These are phyloP conservation scores for Drosophila dunni DNA, from an alignment of 1,140 invertebrate genomes.

Conservation along the genomic window DNA sequence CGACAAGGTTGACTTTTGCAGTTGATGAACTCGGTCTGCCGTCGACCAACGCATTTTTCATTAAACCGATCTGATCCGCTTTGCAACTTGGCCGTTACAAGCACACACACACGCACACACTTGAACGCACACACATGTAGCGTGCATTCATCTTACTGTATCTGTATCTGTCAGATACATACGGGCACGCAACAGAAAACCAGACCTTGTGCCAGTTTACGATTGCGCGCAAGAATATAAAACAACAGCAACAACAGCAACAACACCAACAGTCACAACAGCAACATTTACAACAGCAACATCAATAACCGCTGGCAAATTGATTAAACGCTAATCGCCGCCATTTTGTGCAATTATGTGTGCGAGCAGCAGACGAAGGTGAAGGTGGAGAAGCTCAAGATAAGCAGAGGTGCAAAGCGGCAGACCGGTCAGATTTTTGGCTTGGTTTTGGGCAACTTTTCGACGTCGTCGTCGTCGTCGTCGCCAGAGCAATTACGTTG, in stretches of 20 bases:
- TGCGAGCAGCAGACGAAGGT: background rate
- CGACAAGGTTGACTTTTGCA: conserved; percentile 70
- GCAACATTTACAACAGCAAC: conserved; percentile 1
- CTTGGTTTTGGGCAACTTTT: conserved; percentile 51
- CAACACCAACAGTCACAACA: conserved; percentile 26
- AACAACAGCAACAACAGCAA: conserved; percentile 28
- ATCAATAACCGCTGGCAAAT: conserved; percentile 57
- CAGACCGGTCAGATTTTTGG: conserved; percentile 29
- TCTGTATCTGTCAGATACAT: conserved; percentile 51
- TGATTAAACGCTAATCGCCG: conserved; percentile 77
- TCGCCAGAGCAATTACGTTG: conserved; percentile 56
- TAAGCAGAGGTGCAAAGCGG: background rate
- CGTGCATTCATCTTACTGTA: conserved; percentile 54
- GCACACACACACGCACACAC: conserved; percentile 28
- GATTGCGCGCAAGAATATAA: conserved; percentile 65
- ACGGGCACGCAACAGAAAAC: conserved; percentile 55
- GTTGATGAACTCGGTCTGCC: conserved; percentile 66
- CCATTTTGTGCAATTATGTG: conserved; percentile 72
- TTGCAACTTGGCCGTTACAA: conserved; percentile 51
- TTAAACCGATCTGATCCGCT: conserved; percentile 75
- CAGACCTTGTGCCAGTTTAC: conserved; percentile 81
- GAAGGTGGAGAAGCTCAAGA: background rate
- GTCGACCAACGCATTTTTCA: conserved; percentile 74
- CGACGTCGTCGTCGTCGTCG: conserved; percentile 23
- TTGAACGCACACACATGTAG: conserved; percentile 21